These are phyloP conservation scores for Virgularia gustaviana DNA, from an alignment of 92 coral and sea anemone genomes.

Conservation along the genomic window DNA sequence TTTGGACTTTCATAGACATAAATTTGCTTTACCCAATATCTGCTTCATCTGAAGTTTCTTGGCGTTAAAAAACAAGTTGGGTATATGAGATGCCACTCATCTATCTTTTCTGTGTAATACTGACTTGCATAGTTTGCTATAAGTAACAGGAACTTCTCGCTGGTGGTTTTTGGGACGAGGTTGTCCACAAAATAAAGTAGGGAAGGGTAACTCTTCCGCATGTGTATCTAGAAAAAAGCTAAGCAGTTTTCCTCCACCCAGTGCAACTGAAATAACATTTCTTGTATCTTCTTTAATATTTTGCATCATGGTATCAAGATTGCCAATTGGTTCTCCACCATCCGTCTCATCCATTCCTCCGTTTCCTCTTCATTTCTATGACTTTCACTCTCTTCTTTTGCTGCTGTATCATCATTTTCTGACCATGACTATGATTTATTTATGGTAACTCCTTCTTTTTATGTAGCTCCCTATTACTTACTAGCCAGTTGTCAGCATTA, in stretches of 20 bases:
- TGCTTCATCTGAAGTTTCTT: conserved; percentile 64
- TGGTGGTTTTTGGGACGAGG: conserved; percentile 45
- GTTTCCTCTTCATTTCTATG: background rate
- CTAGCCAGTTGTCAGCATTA: conserved; percentile 40
- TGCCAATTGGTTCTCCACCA: background rate
- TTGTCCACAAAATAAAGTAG: conserved; percentile 60
- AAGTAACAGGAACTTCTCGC: conserved; percentile 41
- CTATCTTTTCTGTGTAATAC: conserved; percentile 57
- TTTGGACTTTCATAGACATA: conserved; percentile 57
- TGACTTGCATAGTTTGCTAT: conserved; percentile 57
- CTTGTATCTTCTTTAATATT: conserved; percentile 47
- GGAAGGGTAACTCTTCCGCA: conserved; percentile 47
- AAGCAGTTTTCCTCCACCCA: conserved; percentile 65
- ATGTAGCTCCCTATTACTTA: background rate
- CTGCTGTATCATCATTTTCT: conserved; percentile 1
- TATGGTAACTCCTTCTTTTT: conserved; percentile 4
- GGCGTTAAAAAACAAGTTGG: conserved; percentile 57
- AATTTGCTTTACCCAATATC: conserved; percentile 52
- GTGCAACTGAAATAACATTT: conserved; percentile 57
- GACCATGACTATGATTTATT: conserved; percentile 20
- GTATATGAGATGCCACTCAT: conserved; percentile 59
- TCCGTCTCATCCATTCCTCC: background rate
- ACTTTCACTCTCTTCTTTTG: background rate
- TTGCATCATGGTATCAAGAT: conserved; percentile 23
- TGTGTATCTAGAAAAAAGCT: conserved; percentile 57